Evolutionary conservation across 2,113 vertebrate genomes (phyloP), one percentile per base, ranked within the genome.

Genomic region (Pungitius pungitius): DNA sequence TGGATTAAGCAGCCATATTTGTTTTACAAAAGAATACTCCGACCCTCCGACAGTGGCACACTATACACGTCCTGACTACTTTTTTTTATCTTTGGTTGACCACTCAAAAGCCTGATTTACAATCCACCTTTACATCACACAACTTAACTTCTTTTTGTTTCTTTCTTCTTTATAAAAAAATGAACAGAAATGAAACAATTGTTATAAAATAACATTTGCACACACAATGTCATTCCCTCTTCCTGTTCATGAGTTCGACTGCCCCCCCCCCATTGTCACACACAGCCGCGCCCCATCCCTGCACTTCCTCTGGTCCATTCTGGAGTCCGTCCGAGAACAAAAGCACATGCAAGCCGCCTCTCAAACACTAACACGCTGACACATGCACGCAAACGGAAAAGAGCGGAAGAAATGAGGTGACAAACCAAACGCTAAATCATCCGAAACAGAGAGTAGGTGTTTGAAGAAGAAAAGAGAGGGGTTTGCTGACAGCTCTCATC

Each of bases 261-360:
- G 84, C 84, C 78, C 65, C 74, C 85, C 70, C 70, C 52, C 82
- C 86, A 83, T 80, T 85, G 63, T 85, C 73, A 90, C 92, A 94
- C 93, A 92, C 93, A 93, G 94, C 89, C 92, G 73, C 91, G 89
- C 84, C 94, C 92, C 94, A 91, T 94, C 91, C 15, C 90, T 87
- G 88, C 95, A 98, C 96, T 95, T 98, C 93, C 96, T 94, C 94
- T 90, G 86, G 92, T 94, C 92, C 89, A 88, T 92, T 89, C 95
- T 93, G 90, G 94, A 95, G 93, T 95, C 95, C 94, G 89, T 94
- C 92, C 94, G 83, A 92, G 89, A 95, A 92, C 90, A 93, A 94
- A 92, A 91, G 84, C 78, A 75, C 75, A 88, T 56, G 42, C 87
- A 87, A 42, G 80, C 77, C 8, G 35, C 9, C 43, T 64, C 42